Evolutionary conservation across 2,113 vertebrate species (phyloP).

Genomic region (Malaclemys terrapin): DNA sequence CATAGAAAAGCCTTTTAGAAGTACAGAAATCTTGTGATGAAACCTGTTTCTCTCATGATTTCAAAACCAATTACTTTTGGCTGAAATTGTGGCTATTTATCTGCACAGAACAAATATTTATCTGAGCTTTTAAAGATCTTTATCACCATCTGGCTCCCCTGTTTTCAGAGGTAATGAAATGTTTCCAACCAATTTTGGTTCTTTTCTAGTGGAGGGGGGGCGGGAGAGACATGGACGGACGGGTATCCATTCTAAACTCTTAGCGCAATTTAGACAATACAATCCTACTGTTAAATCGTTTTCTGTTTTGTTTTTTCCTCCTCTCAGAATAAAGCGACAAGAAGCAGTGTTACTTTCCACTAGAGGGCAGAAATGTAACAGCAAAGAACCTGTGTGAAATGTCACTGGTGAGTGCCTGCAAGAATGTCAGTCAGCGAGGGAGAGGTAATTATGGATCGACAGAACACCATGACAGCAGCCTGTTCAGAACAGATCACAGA

Average conservation of each 20-base stretch:
- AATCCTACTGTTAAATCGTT: accelerated
- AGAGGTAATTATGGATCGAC: neutral
- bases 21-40: neutral
- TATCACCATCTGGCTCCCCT: neutral
- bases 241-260: neutral
- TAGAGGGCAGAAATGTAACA: conserved; percentile 70
- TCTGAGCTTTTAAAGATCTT: accelerated
- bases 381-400: neutral
- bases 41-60: neutral
- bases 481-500: neutral
- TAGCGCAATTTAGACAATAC: neutral
- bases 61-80: neutral
- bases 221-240: too few relatives aligned
- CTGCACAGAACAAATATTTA: neutral
- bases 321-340: accelerated
- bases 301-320: accelerated
- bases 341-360: neutral
- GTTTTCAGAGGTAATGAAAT: neutral
- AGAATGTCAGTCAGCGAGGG: neutral
- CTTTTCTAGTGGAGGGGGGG: accelerated
- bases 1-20: accelerated
- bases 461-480: neutral
- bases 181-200: neutral
- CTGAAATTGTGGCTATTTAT: neutral
- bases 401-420: neutral